Percentiles rank a stretch among this genome's conserved stretches.
phyloP scores from a whole-genome alignment of 2,888 invertebrate genomes.

The Melieria omissa region DNA sequence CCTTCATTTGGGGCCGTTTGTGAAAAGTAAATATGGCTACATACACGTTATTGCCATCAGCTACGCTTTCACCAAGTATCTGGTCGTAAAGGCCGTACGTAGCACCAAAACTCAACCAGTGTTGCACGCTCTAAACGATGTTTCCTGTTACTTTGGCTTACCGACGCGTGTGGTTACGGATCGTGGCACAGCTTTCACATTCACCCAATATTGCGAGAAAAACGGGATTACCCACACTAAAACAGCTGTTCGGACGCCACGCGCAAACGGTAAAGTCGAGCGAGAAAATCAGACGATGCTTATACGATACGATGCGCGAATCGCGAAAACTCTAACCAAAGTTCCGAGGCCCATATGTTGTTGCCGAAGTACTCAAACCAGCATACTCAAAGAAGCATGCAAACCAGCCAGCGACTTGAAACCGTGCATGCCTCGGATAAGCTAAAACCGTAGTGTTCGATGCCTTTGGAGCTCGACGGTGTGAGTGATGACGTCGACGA shows the following conservation, averaged over 20 bases:
- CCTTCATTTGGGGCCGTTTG: slow-evolving; percentile 33
- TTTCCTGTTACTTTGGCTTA: slow-evolving; percentile 47
- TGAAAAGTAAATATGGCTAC: slow-evolving; percentile 31
- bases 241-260: slow-evolving; percentile 46
- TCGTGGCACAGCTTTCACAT: slow-evolving; percentile 40
- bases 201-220: slow-evolving; percentile 39
- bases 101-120: slow-evolving; percentile 39
- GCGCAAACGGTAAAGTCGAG: slow-evolving; percentile 44
- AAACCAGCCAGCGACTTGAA: not conserved
- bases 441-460: not conserved
- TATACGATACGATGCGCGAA: slow-evolving; percentile 14
- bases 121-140: slow-evolving; percentile 37
- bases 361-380: slow-evolving; percentile 18
- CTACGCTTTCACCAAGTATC: slow-evolving; percentile 41
- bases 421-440: slow-evolving; percentile 1
- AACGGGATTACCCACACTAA: slow-evolving; percentile 40
- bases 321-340: slow-evolving; percentile 27
- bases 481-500: not conserved
- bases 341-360: slow-evolving; percentile 24
- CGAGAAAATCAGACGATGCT: slow-evolving; percentile 42
- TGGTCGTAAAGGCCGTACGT: slow-evolving; percentile 39
- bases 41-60: slow-evolving; percentile 33
- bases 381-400: not conserved
- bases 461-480: not conserved
- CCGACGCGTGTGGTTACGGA: slow-evolving; percentile 49